Percentiles rank a stretch among this genome's conserved stretches.
These are phyloP conservation scores for Leptinotarsa lineolata DNA, from an alignment of 1,140 invertebrate species.

Conservation along the genomic window DNA sequence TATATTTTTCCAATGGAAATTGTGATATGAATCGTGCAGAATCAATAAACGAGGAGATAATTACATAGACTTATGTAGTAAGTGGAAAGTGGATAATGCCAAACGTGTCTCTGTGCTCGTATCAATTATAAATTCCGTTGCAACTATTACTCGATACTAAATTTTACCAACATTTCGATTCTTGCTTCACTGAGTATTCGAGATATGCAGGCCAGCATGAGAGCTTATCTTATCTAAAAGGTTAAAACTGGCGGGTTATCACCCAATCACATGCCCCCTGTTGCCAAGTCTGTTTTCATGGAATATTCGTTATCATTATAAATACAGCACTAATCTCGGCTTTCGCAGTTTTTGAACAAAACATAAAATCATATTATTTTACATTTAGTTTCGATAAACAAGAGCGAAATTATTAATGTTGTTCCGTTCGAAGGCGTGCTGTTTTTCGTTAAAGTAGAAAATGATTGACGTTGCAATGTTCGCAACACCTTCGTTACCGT, in stretches of 20 bases:
- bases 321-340: background rate
- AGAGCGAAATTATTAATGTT: slow-evolving; percentile 1
- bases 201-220: slow-evolving; percentile 24
- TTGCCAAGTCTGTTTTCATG: slow-evolving; percentile 35
- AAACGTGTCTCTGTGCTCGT: too few species aligned
- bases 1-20: too few species aligned
- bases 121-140: background rate
- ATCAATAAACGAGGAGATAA: too few species aligned
- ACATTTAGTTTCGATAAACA: background rate
- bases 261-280: slow-evolving; percentile 41
- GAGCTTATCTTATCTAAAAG: slow-evolving; percentile 38
- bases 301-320: slow-evolving; percentile 15
- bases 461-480: too few species aligned
- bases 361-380: background rate
- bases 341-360: slow-evolving; percentile 8
- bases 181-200: background rate
- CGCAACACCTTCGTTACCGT: too few species aligned
- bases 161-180: background rate
- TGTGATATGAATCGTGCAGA: too few species aligned
- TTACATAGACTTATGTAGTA: too few species aligned
- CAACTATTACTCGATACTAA: background rate
- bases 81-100: too few species aligned
- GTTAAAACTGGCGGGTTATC: slow-evolving; percentile 41
- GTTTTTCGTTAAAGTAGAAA: too few species aligned
- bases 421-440: too few species aligned